Conservation (phyloP, 2,888 invertebrate genomes). For the Koerneria pararmatus region DNA sequence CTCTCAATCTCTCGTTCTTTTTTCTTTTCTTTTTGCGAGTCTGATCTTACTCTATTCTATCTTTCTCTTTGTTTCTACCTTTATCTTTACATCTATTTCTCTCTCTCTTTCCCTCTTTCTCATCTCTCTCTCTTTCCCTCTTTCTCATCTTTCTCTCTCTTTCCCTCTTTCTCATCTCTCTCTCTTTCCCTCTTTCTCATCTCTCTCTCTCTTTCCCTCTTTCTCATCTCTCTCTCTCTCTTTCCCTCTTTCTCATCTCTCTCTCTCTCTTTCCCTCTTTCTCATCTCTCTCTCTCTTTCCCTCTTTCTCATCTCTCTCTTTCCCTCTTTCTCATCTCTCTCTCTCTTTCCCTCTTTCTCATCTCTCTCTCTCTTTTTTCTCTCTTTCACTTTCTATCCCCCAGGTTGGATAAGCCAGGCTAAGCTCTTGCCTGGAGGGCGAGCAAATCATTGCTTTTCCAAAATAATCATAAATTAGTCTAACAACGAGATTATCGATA, state of each 20-base stretch:
- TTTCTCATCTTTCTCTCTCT: conserved; percentile 2
- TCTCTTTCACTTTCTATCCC: background rate
- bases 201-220: conserved; percentile 1
- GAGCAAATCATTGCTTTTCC: too few species aligned
- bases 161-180: conserved; percentile 8
- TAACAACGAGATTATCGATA: too few species aligned
- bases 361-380: background rate
- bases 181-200: conserved; percentile 7
- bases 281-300: too few species aligned
- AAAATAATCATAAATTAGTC: too few species aligned
- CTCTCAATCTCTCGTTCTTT: background rate
- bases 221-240: too few species aligned
- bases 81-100: background rate
- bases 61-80: background rate
- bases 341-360: background rate
- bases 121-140: background rate
- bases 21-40: conserved; percentile 13
- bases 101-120: conserved; percentile 1
- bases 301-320: too few species aligned
- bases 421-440: too few species aligned
- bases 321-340: too few species aligned
- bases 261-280: too few species aligned
- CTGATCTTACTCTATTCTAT: background rate
- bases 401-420: too few species aligned
- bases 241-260: background rate